Percentiles rank a stretch among this genome's conserved stretches.
Conservation (phyloP, 35 echinoderm and acorn worm species). For the Apostichopus californicus region DNA sequence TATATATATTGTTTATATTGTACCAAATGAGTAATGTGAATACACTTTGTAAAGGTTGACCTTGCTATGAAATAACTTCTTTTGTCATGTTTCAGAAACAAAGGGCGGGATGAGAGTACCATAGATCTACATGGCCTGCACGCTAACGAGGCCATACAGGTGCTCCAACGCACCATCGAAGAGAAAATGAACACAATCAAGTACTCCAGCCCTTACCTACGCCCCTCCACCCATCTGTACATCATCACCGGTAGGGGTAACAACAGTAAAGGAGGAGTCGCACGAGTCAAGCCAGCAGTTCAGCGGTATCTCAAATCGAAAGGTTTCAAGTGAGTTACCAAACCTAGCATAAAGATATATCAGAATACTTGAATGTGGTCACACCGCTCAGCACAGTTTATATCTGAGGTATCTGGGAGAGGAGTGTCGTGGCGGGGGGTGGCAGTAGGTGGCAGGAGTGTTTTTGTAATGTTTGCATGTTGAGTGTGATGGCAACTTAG, state of each 20-base stretch:
- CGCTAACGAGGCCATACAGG: constrained; percentile 71
- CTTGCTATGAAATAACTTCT: no score
- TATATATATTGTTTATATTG: no score
- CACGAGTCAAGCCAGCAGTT: constrained; percentile 74
- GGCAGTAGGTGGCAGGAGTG: no score
- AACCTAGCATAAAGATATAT: background rate
- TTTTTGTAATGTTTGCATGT: no score
- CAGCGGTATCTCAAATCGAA: constrained; percentile 53
- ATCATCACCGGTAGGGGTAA: constrained; percentile 82
- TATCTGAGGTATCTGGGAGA: no score
- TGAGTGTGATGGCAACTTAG: no score
- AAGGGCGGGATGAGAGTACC: constrained; percentile 52
- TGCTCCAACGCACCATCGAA: constrained; percentile 50
- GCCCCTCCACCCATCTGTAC: constrained; percentile 41
- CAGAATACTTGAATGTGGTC: no score
- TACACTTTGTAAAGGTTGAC: no score
- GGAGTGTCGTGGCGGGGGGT: no score
- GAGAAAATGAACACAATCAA: constrained; percentile 38
- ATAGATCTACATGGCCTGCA: constrained; percentile 87
- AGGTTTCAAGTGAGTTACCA: constrained; percentile 65
- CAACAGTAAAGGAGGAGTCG: constrained; percentile 74
- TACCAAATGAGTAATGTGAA: no score
- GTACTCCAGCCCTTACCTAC: background rate
- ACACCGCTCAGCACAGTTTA: no score
- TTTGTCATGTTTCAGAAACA: constrained; percentile 8